A percentile compares a stretch with the other conserved stretches of the same genome.
phyloP scores from a whole-genome alignment of 2,797 vertebrate species.

The Gorsachius magnificus region DNA sequence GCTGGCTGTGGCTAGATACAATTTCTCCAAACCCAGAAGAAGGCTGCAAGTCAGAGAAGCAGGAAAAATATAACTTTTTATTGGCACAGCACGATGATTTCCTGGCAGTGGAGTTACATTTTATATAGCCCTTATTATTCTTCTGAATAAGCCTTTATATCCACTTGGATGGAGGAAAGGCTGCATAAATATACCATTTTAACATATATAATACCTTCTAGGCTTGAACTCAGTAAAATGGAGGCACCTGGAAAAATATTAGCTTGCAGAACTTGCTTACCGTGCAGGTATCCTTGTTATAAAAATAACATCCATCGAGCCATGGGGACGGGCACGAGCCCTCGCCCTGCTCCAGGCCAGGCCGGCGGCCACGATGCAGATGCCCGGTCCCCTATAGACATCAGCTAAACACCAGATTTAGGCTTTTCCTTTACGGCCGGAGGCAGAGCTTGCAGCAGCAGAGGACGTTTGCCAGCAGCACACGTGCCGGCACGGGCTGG shows the following conservation, averaged over 20 bases:
- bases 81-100: slow-evolving; percentile 28
- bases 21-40: slow-evolving; percentile 10
- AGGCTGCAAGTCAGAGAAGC: slow-evolving; percentile 52
- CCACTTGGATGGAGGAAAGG: slow-evolving; percentile 23
- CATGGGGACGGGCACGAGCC: neutral
- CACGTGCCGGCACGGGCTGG: neutral
- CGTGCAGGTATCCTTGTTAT: neutral
- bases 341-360: neutral
- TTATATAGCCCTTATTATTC: slow-evolving; percentile 55
- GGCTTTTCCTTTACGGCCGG: neutral
- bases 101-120: slow-evolving; percentile 61
- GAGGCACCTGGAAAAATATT: slow-evolving; percentile 33
- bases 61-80: slow-evolving; percentile 41
- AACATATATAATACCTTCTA: neutral
- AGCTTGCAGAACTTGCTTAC: neutral
- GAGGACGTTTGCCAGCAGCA: neutral
- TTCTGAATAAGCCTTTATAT: slow-evolving; percentile 56
- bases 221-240: neutral
- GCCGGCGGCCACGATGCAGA: rapidly evolving
- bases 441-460: neutral
- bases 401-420: neutral
- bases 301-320: neutral
- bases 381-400: neutral
- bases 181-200: neutral
- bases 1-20: neutral